Conservation (phyloP, 2,113 vertebrate species). For the Python bivittatus region DNA sequence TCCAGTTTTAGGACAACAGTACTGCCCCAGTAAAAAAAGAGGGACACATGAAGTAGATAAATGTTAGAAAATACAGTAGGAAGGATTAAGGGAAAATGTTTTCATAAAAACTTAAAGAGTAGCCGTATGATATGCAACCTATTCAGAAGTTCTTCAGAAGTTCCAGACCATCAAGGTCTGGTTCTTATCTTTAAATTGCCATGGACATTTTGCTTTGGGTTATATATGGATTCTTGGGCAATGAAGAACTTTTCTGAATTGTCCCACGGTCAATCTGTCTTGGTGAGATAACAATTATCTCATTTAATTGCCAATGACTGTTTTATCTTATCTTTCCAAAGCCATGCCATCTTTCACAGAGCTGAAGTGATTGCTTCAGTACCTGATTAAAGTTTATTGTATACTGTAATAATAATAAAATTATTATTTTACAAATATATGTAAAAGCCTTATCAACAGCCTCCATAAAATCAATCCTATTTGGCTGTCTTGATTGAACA, state of each 20-base stretch:
- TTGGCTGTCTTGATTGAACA: neutral
- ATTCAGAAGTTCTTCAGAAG: neutral
- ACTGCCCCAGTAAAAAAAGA: neutral
- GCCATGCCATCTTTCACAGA: neutral
- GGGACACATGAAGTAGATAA: neutral
- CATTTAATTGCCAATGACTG: neutral
- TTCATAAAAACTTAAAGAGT: neutral
- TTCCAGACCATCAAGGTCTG: neutral
- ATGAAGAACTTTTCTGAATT: too few species aligned
- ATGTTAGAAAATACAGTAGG: neutral
- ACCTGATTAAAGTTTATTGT: too few species aligned
- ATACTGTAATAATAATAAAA: neutral
- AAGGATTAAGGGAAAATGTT: neutral
- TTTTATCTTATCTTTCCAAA: neutral
- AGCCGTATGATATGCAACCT: neutral
- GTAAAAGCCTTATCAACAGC: neutral
- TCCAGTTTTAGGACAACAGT: neutral
- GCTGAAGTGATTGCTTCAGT: neutral
- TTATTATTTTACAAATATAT: neutral
- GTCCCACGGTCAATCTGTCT: too few species aligned
- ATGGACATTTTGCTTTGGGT: neutral
- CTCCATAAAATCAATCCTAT: neutral
- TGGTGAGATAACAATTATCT: too few species aligned
- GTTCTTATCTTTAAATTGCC: neutral
- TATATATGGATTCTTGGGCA: neutral